Conservation (phyloP, 2,797 vertebrate species). For the Huso huso region DNA sequence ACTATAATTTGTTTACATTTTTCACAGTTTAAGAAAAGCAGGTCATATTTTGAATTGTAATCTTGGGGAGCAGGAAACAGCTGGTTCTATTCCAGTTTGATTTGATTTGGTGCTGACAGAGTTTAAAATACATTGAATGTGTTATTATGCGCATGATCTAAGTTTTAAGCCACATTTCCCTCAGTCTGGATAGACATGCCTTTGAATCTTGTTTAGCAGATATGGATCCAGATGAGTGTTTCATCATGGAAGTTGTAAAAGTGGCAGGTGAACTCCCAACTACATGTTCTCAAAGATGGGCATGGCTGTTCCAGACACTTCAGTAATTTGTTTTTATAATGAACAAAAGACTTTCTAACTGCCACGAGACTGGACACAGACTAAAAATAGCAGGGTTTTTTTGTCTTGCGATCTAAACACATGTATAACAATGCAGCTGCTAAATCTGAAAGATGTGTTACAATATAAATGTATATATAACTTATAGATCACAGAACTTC, state of each 20-base stretch:
- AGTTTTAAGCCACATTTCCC: no score
- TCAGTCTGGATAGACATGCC: not conserved
- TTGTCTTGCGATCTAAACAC: not conserved
- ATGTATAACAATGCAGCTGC: not conserved
- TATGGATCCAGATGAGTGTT: not conserved
- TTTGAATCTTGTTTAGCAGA: not conserved
- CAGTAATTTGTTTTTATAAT: not conserved
- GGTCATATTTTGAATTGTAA: no score
- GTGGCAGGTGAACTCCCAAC: not conserved
- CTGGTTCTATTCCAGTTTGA: no score
- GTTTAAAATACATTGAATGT: not conserved
- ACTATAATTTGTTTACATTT: no score
- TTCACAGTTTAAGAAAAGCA: no score
- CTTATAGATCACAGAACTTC: not conserved
- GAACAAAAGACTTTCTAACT: not conserved
- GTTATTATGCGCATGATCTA: not conserved
- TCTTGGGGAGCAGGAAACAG: no score
- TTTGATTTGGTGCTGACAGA: no score
- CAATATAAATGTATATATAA: not conserved
- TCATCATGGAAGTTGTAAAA: not conserved
- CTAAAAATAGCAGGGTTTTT: not conserved
- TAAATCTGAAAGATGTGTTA: not conserved
- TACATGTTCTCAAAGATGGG: not conserved
- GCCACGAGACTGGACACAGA: not conserved
- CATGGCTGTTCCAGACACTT: not conserved